Conservation (phyloP, 2,797 vertebrate genomes). For the Chaunax sp. region DNA sequence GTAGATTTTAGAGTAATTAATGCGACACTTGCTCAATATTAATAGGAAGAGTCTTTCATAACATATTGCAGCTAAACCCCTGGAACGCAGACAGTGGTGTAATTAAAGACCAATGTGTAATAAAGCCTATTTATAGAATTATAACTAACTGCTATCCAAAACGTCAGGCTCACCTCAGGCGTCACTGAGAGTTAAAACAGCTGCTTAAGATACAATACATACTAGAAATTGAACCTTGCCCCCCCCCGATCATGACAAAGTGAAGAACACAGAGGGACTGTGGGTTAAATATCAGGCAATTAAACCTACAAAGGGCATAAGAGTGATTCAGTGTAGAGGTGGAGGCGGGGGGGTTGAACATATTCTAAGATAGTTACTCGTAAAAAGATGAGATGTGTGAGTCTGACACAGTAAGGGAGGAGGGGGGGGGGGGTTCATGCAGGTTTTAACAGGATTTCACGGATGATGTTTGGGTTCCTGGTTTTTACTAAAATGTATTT, state of each 20-base stretch:
- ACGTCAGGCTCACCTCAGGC: slow-evolving; percentile 62
- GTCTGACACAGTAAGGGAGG: slow-evolving; percentile 27
- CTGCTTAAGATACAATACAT: slow-evolving; percentile 37
- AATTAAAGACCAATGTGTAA: slow-evolving; percentile 95
- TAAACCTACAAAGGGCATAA: slow-evolving; percentile 66
- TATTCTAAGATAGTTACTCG: slow-evolving; percentile 34
- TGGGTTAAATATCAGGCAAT: slow-evolving; percentile 75
- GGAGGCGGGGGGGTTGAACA: slow-evolving; percentile 19
- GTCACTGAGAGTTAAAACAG: slow-evolving; percentile 31
- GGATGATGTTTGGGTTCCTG: too few species aligned
- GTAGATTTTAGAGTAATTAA: slow-evolving; percentile 95
- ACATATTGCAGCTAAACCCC: slow-evolving; percentile 96
- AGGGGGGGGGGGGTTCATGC: too few species aligned
- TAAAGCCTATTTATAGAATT: slow-evolving; percentile 90
- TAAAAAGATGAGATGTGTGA: slow-evolving; percentile 47
- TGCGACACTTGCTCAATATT: slow-evolving; percentile 98
- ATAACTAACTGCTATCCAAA: slow-evolving; percentile 52
- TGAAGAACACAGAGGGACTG: slow-evolving; percentile 45
- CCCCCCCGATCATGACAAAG: slow-evolving; percentile 51
- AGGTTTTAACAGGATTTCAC: too few species aligned
- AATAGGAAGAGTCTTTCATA: slow-evolving; percentile 96
- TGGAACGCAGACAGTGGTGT: slow-evolving; percentile 91
- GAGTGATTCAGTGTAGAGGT: slow-evolving; percentile 22
- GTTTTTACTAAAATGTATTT: too few species aligned
- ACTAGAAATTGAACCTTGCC: slow-evolving; percentile 65